Evolutionary conservation across 92 coral and sea anemone species (phyloP).

Genomic region (Epizoanthus stellaris): DNA sequence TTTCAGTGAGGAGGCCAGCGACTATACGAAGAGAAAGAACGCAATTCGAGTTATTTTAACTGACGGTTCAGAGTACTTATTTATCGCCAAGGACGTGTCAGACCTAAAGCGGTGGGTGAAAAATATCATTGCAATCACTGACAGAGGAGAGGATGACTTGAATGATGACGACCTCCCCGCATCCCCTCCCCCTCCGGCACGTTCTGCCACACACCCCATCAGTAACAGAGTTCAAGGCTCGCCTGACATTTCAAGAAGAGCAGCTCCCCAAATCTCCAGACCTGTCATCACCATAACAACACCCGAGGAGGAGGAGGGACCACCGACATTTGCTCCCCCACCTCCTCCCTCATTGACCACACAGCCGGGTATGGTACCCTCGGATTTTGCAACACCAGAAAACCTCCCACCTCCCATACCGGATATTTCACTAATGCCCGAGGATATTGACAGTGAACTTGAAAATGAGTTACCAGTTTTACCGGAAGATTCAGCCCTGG

Average conservation of each 20-base stretch:
- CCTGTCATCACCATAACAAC: conserved; percentile 85
- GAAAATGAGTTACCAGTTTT: conserved; percentile 22
- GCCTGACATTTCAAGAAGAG: not conserved
- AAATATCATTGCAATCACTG: conserved; percentile 50
- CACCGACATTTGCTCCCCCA: conserved; percentile 52
- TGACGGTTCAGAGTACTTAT: conserved; percentile 85
- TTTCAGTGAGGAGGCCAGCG: conserved; percentile 65
- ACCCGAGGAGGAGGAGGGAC: conserved; percentile 73
- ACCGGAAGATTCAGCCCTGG: conserved; percentile 46
- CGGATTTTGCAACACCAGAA: conserved; percentile 33
- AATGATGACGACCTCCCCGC: conserved; percentile 38
- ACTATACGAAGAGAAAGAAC: conserved; percentile 61
- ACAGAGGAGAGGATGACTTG: conserved; percentile 22
- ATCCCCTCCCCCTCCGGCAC: conserved; percentile 65
- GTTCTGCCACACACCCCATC: conserved; percentile 35
- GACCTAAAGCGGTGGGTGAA: conserved; percentile 77
- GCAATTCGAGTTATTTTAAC: conserved; percentile 73
- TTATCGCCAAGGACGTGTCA: conserved; percentile 67
- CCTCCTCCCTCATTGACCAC: conserved; percentile 62
- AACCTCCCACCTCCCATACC: conserved; percentile 38
- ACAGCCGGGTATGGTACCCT: conserved; percentile 52
- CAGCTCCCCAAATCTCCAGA: conserved; percentile 11
- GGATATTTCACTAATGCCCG: conserved; percentile 12
- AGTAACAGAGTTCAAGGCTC: conserved; percentile 18
- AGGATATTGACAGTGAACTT: conserved; percentile 11